Evolutionary conservation across 2,113 vertebrate species (phyloP).

Genomic region (Hyaena hyaena): DNA sequence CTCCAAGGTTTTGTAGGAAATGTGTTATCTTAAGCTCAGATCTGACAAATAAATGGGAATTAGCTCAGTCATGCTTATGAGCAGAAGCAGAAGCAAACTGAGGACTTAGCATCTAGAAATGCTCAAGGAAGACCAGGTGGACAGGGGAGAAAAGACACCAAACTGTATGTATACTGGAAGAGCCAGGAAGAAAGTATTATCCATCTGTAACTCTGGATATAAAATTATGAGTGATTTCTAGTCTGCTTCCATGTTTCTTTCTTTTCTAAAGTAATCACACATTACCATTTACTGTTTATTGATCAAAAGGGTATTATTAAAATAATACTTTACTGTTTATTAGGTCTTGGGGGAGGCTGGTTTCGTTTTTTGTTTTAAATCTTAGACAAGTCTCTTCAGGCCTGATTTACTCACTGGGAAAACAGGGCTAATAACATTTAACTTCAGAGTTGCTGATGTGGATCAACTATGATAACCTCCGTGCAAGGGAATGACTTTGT

Average conservation of each 20-base stretch:
- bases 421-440: neutral
- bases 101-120: neutral
- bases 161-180: neutral
- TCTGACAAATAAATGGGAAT: neutral
- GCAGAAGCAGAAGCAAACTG: neutral
- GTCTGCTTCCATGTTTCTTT: neutral
- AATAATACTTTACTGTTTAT: neutral
- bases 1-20: neutral
- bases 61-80: neutral
- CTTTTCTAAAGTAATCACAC: neutral
- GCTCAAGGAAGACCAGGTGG: neutral
- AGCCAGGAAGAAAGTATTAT: neutral
- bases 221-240: constrained; percentile 22
- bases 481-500: neutral
- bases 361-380: neutral
- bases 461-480: neutral
- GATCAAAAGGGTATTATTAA: constrained; percentile 29
- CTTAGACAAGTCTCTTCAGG: neutral
- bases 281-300: neutral
- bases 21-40: neutral
- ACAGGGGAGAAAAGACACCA: neutral
- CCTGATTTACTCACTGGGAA: neutral
- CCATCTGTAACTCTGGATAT: neutral
- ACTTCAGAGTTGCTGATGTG: constrained; percentile 1
- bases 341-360: neutral